Conservation (phyloP, 1,140 invertebrate species). For the Lucilia cuprina region DNA sequence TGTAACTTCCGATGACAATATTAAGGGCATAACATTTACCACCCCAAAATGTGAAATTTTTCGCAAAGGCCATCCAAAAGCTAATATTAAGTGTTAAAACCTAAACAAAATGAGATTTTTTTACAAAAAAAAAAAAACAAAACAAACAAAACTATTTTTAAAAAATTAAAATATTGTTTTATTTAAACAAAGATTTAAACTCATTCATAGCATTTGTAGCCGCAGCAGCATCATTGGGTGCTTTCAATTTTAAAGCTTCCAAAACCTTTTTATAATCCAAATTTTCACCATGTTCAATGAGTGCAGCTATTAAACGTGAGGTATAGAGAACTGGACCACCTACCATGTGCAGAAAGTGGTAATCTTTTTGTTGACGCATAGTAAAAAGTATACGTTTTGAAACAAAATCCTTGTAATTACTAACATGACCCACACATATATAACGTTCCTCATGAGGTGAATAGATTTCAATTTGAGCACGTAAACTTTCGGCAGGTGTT, state of each 20-base stretch:
- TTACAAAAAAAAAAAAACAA: background rate
- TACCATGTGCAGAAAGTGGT: constrained; percentile 66
- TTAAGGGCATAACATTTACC: constrained; percentile 49
- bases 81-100: constrained; percentile 52
- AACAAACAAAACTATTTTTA: background rate
- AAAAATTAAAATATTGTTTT: constrained; percentile 36
- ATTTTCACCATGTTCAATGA: constrained; percentile 66
- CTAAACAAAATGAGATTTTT: background rate
- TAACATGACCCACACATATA: constrained; percentile 70
- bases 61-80: constrained; percentile 54
- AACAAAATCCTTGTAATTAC: constrained; percentile 68
- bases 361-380: constrained; percentile 62
- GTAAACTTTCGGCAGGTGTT: constrained; percentile 65
- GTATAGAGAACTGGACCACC: constrained; percentile 69
- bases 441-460: constrained; percentile 66
- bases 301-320: constrained; percentile 67
- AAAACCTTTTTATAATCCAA: constrained; percentile 40
- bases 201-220: constrained; percentile 40
- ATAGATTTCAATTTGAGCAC: constrained; percentile 70
- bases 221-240: background rate
- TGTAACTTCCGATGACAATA: constrained; percentile 43
- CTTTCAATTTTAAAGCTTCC: constrained; percentile 1
- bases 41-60: constrained; percentile 58
- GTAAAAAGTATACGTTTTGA: constrained; percentile 71
- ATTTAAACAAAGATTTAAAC: constrained; percentile 57